These are phyloP conservation scores for Sarcoramphus papa DNA, from an alignment of 2,797 vertebrate species.

Conservation along the genomic window DNA sequence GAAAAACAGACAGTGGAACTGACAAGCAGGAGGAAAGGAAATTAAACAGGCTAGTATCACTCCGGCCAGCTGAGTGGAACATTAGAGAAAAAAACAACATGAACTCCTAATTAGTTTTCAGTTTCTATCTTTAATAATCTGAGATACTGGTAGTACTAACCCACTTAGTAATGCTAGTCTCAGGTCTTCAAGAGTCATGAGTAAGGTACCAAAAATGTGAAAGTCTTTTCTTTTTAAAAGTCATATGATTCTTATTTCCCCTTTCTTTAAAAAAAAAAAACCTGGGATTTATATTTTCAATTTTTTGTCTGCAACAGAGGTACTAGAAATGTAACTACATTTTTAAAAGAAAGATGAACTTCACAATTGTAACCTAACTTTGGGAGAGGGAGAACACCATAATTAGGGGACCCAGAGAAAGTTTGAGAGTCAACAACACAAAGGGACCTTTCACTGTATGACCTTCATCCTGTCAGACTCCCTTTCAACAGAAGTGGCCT, in stretches of 20 bases:
- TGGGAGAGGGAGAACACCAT: not conserved
- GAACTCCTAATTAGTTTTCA: constrained; percentile 38
- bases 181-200: not conserved
- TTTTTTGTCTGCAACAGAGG: not conserved
- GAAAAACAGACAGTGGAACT: not conserved
- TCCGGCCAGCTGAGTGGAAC: constrained; percentile 25
- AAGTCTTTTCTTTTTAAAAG: not conserved
- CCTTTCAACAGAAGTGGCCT: not conserved
- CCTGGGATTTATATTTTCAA: not conserved
- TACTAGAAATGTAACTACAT: not conserved
- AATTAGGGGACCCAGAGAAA: not conserved
- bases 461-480: not conserved
- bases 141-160: not conserved
- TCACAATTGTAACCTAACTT: not conserved
- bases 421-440: not conserved
- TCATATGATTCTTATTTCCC: not conserved
- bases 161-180: not conserved
- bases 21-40: constrained; percentile 26
- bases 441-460: not conserved
- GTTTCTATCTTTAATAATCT: constrained; percentile 19
- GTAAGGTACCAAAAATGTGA: not conserved
- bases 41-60: constrained; percentile 33
- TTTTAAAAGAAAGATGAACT: not conserved
- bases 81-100: not conserved
- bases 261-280: not conserved